phyloP scores from a whole-genome alignment of 2,797 vertebrate genomes.

The Telmatherina bonti region DNA sequence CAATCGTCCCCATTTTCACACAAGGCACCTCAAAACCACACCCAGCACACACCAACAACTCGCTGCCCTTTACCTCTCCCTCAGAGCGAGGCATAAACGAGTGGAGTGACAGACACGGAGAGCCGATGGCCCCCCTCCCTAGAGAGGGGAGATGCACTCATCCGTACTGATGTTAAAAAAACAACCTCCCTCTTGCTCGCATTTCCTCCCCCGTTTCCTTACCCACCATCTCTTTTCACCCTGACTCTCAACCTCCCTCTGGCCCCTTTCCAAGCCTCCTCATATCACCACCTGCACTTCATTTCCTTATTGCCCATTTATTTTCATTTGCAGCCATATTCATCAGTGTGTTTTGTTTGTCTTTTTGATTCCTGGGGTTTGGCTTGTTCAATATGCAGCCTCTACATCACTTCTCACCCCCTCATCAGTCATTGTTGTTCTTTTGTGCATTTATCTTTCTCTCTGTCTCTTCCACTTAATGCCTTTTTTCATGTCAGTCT shows the following conservation, averaged over 20 bases:
- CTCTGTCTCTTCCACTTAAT: constrained; percentile 51
- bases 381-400: constrained; percentile 16
- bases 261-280: constrained; percentile 12
- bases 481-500: constrained; percentile 61
- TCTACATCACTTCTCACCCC: constrained; percentile 29
- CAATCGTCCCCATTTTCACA: constrained; percentile 55
- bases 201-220: constrained; percentile 19
- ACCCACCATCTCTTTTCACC: constrained; percentile 35
- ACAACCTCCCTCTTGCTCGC: constrained; percentile 68
- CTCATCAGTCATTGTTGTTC: constrained; percentile 41
- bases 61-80: constrained; percentile 69
- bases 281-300: constrained; percentile 24
- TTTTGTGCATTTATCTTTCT: constrained; percentile 47
- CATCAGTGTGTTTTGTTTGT: constrained; percentile 34
- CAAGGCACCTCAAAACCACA: constrained; percentile 18
- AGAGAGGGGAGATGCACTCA: constrained; percentile 76
- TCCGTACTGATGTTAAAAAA: constrained; percentile 87
- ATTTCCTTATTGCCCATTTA: constrained; percentile 38
- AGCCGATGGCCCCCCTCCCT: constrained; percentile 75
- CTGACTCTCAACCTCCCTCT: constrained; percentile 38
- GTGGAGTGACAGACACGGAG: constrained; percentile 80
- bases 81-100: constrained; percentile 67
- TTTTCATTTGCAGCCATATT: constrained; percentile 45
- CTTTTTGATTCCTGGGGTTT: constrained; percentile 35
- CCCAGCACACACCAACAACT: constrained; percentile 37